Evolutionary conservation across 2,113 vertebrate genomes (phyloP), one percentile per base, ranked within the genome.

Genomic region (Podarcis muralis): DNA sequence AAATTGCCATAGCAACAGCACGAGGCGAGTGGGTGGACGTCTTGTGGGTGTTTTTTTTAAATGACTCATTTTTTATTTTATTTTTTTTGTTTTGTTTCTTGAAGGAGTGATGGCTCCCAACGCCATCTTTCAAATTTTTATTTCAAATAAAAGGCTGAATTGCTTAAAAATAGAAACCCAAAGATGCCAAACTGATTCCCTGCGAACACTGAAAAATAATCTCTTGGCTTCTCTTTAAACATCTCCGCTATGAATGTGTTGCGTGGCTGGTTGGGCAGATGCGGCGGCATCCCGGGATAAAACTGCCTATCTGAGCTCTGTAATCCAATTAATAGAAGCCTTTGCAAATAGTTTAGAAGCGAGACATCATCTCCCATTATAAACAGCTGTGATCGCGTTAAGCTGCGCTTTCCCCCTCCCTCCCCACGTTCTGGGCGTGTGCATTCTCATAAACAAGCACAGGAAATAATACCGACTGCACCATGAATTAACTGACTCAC

Each of bases 1-100:
- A 86, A 92, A 96, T 97, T 95, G 75, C 96, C 93, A 96, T 95
- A 94, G 96, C 68, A 96, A 97, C 96, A 83, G 90, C 90, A 93
- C 65, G 95, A 62, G 16, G 82, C 20, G 9, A 90, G 66, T 75
- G 85, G 85, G 76, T 87, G 76, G 62, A 87, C 57, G 65, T 80
- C 91, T 84, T 90, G 92, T 83, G 93, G 90, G 91, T 94, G 95
- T 94, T 90, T 68, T 78, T 57, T 12, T 71, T 78, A 40, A 85
- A 94, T 97, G 96, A 96, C 93, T 97, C 95, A 95, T 92, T 78
- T 53, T 79, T 69, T 79, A 22, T 95, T 95, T 93, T 90, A 3
- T 43, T 43, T 5, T 37, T n/a, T n/a, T 4, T 72, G 9, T 40
- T 9, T 37, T 40, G 85, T 91, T 92, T 92, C 90, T 92, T 59